Evolutionary conservation across 2,888 invertebrate genomes (phyloP).

Genomic region (Papilio demoleus): DNA sequence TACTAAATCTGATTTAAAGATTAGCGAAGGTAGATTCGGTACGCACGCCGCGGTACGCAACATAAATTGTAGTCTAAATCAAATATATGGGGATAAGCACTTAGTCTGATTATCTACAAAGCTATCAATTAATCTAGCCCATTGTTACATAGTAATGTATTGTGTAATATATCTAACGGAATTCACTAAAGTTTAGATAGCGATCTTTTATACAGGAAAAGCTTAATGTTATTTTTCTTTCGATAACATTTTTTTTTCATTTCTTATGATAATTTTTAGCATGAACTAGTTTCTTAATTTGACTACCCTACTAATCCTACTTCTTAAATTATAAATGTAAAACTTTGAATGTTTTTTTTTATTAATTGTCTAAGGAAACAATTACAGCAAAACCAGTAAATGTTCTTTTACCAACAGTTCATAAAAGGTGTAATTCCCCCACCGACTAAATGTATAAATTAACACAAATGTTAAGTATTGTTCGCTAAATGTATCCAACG

Average conservation of each 20-base stretch:
- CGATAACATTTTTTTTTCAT: too few relatives aligned
- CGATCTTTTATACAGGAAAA: conserved; percentile 2
- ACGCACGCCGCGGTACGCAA: conserved; percentile 19
- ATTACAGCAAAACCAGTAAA: background rate
- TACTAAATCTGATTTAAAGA: conserved; percentile 33
- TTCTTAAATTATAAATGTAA: too few relatives aligned
- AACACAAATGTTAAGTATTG: conserved; percentile 33
- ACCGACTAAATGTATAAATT: conserved; percentile 16
- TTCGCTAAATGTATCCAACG: conserved; percentile 40
- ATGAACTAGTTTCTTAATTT: too few relatives aligned
- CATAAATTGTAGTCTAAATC: conserved; percentile 54
- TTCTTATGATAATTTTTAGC: too few relatives aligned
- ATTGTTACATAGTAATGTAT: conserved; percentile 41
- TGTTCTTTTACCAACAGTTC: background rate
- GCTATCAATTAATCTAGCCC: conserved; percentile 48
- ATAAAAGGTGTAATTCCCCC: background rate
- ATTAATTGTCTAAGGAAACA: too few relatives aligned
- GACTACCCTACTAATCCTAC: too few relatives aligned
- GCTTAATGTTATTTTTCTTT: conserved; percentile 13
- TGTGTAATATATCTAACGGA: conserved; percentile 32
- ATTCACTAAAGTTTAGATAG: conserved; percentile 19
- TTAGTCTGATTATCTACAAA: conserved; percentile 71
- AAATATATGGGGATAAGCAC: conserved; percentile 79
- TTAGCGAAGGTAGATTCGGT: conserved; percentile 46
- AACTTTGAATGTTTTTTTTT: too few relatives aligned